Evolutionary conservation across 1,140 invertebrate genomes (phyloP), one percentile per base, ranked within the genome.

Genomic region (Drosophila ohnishii): DNA sequence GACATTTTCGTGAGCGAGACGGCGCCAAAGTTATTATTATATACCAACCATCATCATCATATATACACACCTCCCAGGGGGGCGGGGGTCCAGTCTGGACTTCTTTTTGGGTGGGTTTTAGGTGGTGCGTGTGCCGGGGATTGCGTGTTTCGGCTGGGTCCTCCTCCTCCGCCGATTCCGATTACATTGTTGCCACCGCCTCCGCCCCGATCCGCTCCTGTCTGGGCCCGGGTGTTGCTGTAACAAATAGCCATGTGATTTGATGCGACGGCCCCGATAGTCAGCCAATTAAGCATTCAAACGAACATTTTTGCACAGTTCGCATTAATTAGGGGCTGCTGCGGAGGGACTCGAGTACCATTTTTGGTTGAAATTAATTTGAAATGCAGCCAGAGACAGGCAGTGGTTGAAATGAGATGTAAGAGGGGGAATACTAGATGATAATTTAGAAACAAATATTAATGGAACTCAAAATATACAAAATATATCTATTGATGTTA

Each of bases 191-290:
- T 66, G 64, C 48, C 44, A 34, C 32, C 60, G 40, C 59, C 67
- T 32, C n/a, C 28, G 25, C 63, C 48, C 35, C 28, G 59, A 37
- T 37, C 25, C 63, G 57, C 39, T 58, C 40, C 32, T 22, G 50
- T 22, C 50, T 53, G 32, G 32, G 32, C 32, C 35, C 55, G 63
- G 82, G 82, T 86, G 83, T 86, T 86, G 83, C 60, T 82, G 63
- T 87, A 87, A 86, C 83, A 86, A 86, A 86, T 87, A 86, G 83
- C 79, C 83, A 86, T 86, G 83, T 87, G 83, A 86, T 86, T 86
- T 86, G 79, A 87, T 86, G 83, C 83, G 82, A 86, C 82, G 82
- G 75, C 83, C 82, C 57, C 81, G 79, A 86, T 87, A 87, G 83
- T 66, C 82, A 70, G 75, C 83, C 82, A 86, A 87, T 86, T 86